Percentiles rank a stretch among this genome's conserved stretches.
Evolutionary conservation across 2,888 invertebrate species (phyloP).

Genomic region (Baccha elongata): DNA sequence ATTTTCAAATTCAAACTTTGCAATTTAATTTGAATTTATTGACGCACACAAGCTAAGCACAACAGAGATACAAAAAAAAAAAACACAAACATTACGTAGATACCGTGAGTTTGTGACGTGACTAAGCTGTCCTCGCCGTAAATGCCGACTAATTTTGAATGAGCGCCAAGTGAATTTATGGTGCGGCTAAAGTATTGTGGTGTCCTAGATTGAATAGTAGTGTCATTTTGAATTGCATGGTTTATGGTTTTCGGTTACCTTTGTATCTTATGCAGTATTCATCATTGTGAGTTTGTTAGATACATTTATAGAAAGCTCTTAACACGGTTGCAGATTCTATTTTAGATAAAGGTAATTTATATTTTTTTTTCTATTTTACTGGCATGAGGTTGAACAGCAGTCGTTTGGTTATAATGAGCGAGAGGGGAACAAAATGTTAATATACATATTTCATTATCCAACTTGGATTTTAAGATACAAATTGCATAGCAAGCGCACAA

Average conservation of each 20-base stretch:
- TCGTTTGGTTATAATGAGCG: slow-evolving; percentile 30
- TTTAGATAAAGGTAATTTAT: slow-evolving; percentile 29
- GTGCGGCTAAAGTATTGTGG: slow-evolving; percentile 44
- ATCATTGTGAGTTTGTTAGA: slow-evolving; percentile 4
- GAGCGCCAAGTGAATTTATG: slow-evolving; percentile 62
- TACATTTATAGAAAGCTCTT: slow-evolving; percentile 13
- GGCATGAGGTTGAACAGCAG: slow-evolving; percentile 6
- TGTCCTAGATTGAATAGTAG: slow-evolving; percentile 65
- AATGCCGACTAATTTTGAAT: slow-evolving; percentile 62
- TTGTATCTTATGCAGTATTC: slow-evolving; percentile 46
- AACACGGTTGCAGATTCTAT: slow-evolving; percentile 42
- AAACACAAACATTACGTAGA: not conserved
- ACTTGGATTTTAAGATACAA: slow-evolving; percentile 18
- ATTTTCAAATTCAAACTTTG: slow-evolving; percentile 56
- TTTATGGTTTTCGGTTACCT: slow-evolving; percentile 67
- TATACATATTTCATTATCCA: slow-evolving; percentile 47
- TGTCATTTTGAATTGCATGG: slow-evolving; percentile 68
- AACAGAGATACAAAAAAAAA: not conserved
- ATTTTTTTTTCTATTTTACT: not conserved
- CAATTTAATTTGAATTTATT: slow-evolving; percentile 69
- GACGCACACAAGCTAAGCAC: slow-evolving; percentile 22
- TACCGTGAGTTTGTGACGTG: slow-evolving; percentile 25
- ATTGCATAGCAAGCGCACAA: slow-evolving; percentile 14
- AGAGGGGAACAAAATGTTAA: slow-evolving; percentile 18
- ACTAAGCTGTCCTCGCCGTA: slow-evolving; percentile 23